These are phyloP conservation scores for Syrrhaptes paradoxus DNA, from an alignment of 2,113 vertebrate species.

Conservation along the genomic window DNA sequence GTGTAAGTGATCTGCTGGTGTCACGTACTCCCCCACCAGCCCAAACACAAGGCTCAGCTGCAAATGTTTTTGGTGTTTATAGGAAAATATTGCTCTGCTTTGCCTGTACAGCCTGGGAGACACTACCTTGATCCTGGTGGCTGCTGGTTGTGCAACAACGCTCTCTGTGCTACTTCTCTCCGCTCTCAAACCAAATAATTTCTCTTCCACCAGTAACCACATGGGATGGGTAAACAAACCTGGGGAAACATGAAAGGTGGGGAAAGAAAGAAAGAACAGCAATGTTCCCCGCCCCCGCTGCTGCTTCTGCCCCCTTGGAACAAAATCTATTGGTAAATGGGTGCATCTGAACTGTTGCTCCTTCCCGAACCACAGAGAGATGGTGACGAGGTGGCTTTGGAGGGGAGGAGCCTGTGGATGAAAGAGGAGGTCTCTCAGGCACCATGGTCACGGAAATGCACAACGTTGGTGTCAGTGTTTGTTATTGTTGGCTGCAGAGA, in stretches of 20 bases:
- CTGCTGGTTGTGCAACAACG: not conserved
- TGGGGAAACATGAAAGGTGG: not conserved
- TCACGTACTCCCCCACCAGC: not conserved
- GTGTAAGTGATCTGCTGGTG: not conserved
- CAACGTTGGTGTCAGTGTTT: not conserved
- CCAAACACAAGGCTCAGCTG: not conserved
- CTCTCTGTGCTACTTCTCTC: not conserved
- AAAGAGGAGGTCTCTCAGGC: not conserved
- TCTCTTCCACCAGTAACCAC: not conserved
- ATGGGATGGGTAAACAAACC: not conserved
- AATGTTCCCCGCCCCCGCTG: not conserved
- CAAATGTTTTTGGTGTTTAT: not conserved
- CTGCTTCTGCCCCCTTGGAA: not conserved
- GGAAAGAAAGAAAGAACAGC: not conserved
- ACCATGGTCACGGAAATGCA: not conserved
- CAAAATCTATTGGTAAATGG: not conserved
- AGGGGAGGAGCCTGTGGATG: not conserved
- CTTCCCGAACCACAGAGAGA: not conserved
- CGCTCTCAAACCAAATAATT: not conserved
- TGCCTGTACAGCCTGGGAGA: not conserved
- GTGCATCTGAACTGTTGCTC: not conserved
- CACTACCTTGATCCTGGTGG: not conserved
- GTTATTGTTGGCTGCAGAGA: slow-evolving; percentile 28
- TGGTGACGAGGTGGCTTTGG: not conserved
- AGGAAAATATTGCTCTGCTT: not conserved